Evolutionary conservation across 1,140 invertebrate genomes (phyloP).

Genomic region (Aphidius gifuensis): DNA sequence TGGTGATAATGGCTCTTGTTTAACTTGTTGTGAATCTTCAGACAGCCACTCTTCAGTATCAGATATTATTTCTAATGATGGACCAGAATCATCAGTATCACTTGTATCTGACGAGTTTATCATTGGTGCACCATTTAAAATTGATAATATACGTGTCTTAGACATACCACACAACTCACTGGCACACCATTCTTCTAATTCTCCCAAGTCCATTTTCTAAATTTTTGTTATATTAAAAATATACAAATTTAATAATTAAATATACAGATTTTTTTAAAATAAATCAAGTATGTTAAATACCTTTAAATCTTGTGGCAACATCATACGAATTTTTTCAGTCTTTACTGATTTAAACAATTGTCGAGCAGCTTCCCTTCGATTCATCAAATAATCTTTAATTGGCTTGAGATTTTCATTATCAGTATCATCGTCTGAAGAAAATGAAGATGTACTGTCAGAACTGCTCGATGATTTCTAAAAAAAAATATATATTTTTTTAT

Average conservation of each 20-base stretch:
- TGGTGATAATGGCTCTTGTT: conserved; percentile 29
- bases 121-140: conserved; percentile 49
- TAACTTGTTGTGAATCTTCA: conserved; percentile 36
- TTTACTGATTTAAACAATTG: conserved; percentile 53
- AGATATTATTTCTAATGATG: conserved; percentile 53
- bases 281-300: conserved; percentile 25
- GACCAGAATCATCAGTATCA: conserved; percentile 48
- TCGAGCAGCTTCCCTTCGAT: conserved; percentile 44
- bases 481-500: neutral
- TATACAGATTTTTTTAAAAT: neutral
- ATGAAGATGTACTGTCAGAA: conserved; percentile 36
- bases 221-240: neutral
- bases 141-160: conserved; percentile 42
- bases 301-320: conserved; percentile 51
- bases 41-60: conserved; percentile 51
- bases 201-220: conserved; percentile 45
- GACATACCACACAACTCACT: conserved; percentile 54
- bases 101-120: conserved; percentile 48
- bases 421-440: conserved; percentile 43
- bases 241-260: no score
- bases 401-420: conserved; percentile 48
- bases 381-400: conserved; percentile 48
- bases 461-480: conserved; percentile 29
- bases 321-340: conserved; percentile 50
- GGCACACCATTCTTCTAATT: conserved; percentile 48